Conservation (phyloP, 2,888 invertebrate genomes). For the Acronicta leporina region DNA sequence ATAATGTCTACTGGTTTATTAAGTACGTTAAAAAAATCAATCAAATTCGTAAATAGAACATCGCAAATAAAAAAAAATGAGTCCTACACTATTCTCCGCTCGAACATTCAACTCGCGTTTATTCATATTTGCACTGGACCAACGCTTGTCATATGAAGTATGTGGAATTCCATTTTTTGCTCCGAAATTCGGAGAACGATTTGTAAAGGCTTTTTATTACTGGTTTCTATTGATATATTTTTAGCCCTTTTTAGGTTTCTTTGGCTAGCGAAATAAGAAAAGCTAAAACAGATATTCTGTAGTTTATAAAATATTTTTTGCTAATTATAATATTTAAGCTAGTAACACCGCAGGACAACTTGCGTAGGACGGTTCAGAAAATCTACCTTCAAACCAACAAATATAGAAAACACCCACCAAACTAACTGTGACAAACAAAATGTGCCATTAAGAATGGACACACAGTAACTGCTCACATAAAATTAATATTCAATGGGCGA, state of each 20-base stretch:
- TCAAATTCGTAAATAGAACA: background rate
- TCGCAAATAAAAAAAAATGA: constrained; percentile 18
- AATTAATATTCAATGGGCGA: constrained; percentile 56
- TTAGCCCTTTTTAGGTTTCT: background rate
- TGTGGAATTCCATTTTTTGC: background rate
- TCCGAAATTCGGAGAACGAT: background rate
- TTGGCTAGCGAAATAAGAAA: background rate
- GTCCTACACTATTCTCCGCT: constrained; percentile 22
- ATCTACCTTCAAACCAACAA: too few species aligned
- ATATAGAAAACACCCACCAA: background rate
- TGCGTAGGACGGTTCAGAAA: background rate
- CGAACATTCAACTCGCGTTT: constrained; percentile 22
- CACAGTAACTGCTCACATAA: constrained; percentile 43
- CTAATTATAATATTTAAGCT: too few species aligned
- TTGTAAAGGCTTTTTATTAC: background rate
- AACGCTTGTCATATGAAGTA: constrained; percentile 9
- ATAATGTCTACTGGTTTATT: too few species aligned
- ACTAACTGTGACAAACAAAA: constrained; percentile 18
- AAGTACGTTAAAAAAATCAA: background rate
- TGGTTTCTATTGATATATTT: background rate
- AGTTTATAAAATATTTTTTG: too few species aligned
- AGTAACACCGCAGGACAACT: too few species aligned
- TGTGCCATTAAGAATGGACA: constrained; percentile 15
- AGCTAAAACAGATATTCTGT: too few species aligned
- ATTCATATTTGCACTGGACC: constrained; percentile 31